Evolutionary conservation across 2,888 invertebrate genomes (phyloP), one percentile per base, ranked within the genome.

Genomic region (Dasysyrphus tricinctus): DNA sequence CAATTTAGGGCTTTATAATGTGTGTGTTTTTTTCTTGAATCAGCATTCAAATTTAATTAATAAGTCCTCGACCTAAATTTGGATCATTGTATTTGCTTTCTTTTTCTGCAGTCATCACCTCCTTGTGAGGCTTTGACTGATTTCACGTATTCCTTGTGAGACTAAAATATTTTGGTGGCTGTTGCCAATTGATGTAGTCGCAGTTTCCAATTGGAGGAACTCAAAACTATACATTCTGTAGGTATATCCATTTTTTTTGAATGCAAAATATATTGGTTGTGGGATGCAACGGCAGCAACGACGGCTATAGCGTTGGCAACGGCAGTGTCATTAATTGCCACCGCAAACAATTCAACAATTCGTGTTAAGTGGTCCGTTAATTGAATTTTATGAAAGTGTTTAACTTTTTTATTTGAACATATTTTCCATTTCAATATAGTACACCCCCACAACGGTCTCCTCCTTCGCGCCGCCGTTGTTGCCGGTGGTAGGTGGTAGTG

Each of bases 311-410:
- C 12, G 47, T 11, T 29, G 44, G 65, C 47, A 32, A 16, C 12
- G 8, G 80, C 65, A 65, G 42, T 63, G 49, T 42, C 72, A 65
- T 77, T 81, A 81, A 81, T 81, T 77, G 77, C 77, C 78, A 61
- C 65, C 67, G 73, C 82, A 82, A 82, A 73, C 78, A 78, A 73
- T 82, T 82, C 78, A 82, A 73, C 78, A 78, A 73, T 82, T 82
- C 78, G 59, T 78, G 78, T 82, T 82, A 82, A 82, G 78, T 82
- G 78, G 73, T 72, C 73, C 82, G 56, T 82, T 82, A 82, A 82
- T 82, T 82, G 78, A 82, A 82, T 82, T 82, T 78, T 82, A 82
- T 82, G 78, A 82, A 78, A 73, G 59, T 59, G 59, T 37, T 56
- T 61, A n/a, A 57, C 56, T 47, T 61, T 19, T 63, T 16, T 59